Evolutionary conservation across 2,113 vertebrate genomes (phyloP).

Genomic region (Macrotis lagotis): DNA sequence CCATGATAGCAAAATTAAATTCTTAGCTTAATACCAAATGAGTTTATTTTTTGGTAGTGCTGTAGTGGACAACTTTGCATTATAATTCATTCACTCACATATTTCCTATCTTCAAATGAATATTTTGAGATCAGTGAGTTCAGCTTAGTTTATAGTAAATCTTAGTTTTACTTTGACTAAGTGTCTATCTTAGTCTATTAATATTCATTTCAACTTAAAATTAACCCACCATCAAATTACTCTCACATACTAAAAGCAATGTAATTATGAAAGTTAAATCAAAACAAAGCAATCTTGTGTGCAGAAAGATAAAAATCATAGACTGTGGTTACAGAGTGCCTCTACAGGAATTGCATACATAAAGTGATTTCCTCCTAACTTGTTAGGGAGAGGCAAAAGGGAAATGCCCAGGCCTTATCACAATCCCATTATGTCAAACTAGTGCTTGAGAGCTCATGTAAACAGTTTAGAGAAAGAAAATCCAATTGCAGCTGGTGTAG

Average conservation of each 20-base stretch:
- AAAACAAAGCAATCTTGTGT: slow-evolving; percentile 77
- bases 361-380: slow-evolving; percentile 77
- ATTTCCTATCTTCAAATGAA: not conserved
- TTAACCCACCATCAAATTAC: slow-evolving; percentile 70
- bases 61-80: rapidly evolving
- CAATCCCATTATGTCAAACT: slow-evolving; percentile 43
- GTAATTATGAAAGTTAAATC: slow-evolving; percentile 80
- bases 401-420: slow-evolving; percentile 79
- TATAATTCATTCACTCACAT: not conserved
- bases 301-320: slow-evolving; percentile 76
- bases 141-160: slow-evolving; percentile 53
- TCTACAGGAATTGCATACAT: slow-evolving; percentile 73
- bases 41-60: not conserved
- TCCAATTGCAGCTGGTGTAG: slow-evolving; percentile 34
- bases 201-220: slow-evolving; percentile 67
- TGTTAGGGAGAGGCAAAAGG: slow-evolving; percentile 73
- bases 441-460: slow-evolving; percentile 37
- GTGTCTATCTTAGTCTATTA: slow-evolving; percentile 65
- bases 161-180: slow-evolving; percentile 77
- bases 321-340: slow-evolving; percentile 74
- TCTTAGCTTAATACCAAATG: not conserved
- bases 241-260: slow-evolving; percentile 68
- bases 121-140: not conserved
- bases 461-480: slow-evolving; percentile 45
- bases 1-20: not conserved